Evolutionary conservation across 2,797 vertebrate genomes (phyloP), one percentile per base, ranked within the genome.

Genomic region (Sebastes alutus): DNA sequence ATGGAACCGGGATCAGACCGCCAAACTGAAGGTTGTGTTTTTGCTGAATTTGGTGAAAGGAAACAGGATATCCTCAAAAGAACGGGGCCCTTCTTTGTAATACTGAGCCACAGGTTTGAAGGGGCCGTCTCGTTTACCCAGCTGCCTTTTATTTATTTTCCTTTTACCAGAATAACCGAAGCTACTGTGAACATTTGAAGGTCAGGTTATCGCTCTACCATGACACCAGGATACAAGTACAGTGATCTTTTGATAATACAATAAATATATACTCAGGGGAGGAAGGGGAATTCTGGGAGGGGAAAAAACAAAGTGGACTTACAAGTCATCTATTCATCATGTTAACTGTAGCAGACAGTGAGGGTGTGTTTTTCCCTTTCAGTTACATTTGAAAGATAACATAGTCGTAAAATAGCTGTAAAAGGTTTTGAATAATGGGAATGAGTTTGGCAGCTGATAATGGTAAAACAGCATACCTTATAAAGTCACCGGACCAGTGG

Each of bases 241-340:
- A 27, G 9, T 22, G 7, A 69, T 20, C 18, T 33, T 38, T 55
- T 69, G 6, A 77, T 27, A 8, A 32, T 6, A 59, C 8, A 30
- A 58, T 25, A 29, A 46, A 5, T 30, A 2, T 2, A 33, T 32
- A 46, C 33, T 35, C 3, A 38, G 8, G 8, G 30, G 25, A 77
- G 25, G 55, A 82, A 78, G 90, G 89, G 91, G 58, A 91, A 86
- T 89, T 92, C 77, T 83, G 38, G 16, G 16, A n/a, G 69, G 75
- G 72, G 63, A 35, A 68, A 77, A 80, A 76, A 76, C 35, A 49
- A 54, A 67, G 20, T 35, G 32, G 23, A 74, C 7, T 60, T 25
- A 52, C 8, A 32, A 9, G 25, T 2, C 29, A 52, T 35, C 35
- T 56, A 55, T 59, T 86, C 69, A 74, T 68, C 46, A 65, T 75